Evolutionary conservation across 2,888 invertebrate genomes (phyloP), one percentile per base, ranked within the genome.

Genomic region (Chouioia cunea): DNA sequence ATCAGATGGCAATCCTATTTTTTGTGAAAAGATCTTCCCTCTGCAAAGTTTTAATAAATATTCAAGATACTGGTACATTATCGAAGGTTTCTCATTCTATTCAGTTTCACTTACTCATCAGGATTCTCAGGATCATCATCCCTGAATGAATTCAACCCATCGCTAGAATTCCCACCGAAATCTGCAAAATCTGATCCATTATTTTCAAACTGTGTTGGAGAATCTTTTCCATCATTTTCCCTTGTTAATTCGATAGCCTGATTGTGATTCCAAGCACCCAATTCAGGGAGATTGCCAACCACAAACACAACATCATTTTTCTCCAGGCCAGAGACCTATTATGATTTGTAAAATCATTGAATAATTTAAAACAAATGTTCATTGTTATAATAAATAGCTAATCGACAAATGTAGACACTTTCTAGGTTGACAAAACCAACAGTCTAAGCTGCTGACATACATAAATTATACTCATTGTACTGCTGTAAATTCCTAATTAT

Each of bases 1-100:
- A 73, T 91, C 90, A 68, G 89, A 88, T 1, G 93, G 93, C 79
- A 96, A 88, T 73, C 87, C 87, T 47, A 93, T 83, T 62, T 87
- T 86, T 75, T 87, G 89, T 0, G 89, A 89, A 74, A 82, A 85
- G 72, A 80, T 78, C 60, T 75, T 79, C 50, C 80, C 82, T 66
- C 83, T 84, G 76, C 74, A 83, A 81, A 18, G 54, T 66, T 62
- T 54, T 23, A 20, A 54, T 60, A 23, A 53, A 3, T 23, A 44
- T 3, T 53, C 14, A n/a, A 0, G 16, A 6, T 20, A 68, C 3
- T 27, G 12, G 48, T 23, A 27, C 50, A 43, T 6, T 43, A 44
- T 23, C 6, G 22, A 62, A 48, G 10, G 22, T 2, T 20, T 48
- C 50, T 14, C 58, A 10, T 4, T 16, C 22, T 56, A 20, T 43